A percentile compares a stretch with the other conserved stretches of the same genome.
These are phyloP conservation scores for Amphimallon solstitiale DNA, from an alignment of 2,888 invertebrate genomes.

Conservation along the genomic window DNA sequence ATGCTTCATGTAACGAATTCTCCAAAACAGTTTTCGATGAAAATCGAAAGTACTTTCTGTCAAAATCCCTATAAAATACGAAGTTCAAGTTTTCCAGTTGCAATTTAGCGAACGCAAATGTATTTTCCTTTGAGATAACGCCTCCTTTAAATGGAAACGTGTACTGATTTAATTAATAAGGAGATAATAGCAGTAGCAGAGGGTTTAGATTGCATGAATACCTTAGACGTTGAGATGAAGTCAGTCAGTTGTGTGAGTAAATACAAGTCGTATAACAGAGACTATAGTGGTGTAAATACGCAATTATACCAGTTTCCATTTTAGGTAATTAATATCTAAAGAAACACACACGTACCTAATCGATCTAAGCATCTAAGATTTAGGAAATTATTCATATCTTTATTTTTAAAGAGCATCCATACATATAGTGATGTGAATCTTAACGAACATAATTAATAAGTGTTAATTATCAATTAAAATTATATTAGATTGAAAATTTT, in stretches of 20 bases:
- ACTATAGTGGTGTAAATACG: constrained; percentile 5
- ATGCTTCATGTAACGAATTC: constrained; percentile 4
- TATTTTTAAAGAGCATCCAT: too few relatives aligned
- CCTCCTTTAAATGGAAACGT: constrained; percentile 21
- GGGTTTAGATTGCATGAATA: constrained; percentile 5
- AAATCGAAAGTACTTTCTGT: constrained; percentile 15
- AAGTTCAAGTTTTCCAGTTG: constrained; percentile 8
- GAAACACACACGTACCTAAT: too few relatives aligned
- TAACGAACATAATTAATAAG: too few relatives aligned
- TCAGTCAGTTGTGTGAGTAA: not conserved
- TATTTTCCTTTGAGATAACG: constrained; percentile 13
- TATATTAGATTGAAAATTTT: too few relatives aligned
- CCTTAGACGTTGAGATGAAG: constrained; percentile 16
- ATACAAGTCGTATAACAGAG: constrained; percentile 3
- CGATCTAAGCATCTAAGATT: too few relatives aligned
- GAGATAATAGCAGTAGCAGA: constrained; percentile 1
- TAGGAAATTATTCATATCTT: too few relatives aligned
- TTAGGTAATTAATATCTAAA: not conserved
- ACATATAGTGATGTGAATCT: too few relatives aligned
- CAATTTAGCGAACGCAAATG: constrained; percentile 20
- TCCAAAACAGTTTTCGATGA: not conserved
- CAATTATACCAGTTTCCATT: not conserved
- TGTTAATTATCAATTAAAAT: too few relatives aligned
- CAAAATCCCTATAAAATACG: constrained; percentile 9
- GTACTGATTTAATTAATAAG: constrained; percentile 24